Conservation (phyloP, 2,888 invertebrate species). For the Bembecia ichneumoniformis region DNA sequence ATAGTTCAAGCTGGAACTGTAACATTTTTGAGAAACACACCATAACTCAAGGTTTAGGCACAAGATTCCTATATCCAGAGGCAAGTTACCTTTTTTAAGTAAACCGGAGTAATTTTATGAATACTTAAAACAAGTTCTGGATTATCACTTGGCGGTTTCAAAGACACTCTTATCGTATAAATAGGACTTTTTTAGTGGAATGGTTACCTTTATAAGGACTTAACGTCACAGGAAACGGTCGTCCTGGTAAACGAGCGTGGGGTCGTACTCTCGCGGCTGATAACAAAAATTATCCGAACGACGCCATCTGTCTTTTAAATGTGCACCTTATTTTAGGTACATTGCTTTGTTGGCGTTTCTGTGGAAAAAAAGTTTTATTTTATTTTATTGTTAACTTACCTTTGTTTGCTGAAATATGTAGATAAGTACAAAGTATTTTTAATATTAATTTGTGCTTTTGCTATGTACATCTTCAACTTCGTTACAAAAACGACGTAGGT, state of each 20-base stretch:
- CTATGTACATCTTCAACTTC: no score
- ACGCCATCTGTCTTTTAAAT: constrained; percentile 77
- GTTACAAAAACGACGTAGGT: no score
- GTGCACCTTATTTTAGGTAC: constrained; percentile 63
- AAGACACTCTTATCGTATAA: constrained; percentile 54
- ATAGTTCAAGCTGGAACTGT: not conserved
- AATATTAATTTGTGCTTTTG: no score
- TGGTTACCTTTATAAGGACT: constrained; percentile 66
- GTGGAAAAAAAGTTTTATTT: no score
- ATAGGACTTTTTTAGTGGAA: constrained; percentile 63
- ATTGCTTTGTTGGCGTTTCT: constrained; percentile 14
- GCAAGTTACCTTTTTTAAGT: no score
- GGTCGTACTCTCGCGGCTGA: constrained; percentile 69
- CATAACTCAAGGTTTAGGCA: no score
- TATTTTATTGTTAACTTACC: no score
- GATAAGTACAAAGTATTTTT: no score
- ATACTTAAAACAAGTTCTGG: constrained; percentile 39
- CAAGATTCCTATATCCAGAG: no score
- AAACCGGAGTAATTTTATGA: constrained; percentile 20
- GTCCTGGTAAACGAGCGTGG: constrained; percentile 61
- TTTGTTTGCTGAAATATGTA: no score
- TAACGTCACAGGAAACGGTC: constrained; percentile 64
- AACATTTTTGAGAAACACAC: not conserved
- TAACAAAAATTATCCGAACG: constrained; percentile 77
- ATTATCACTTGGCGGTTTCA: constrained; percentile 55